Base-by-base conservation (phyloP, 2,113 vertebrate species). In the Microtus oregoni region DNA sequence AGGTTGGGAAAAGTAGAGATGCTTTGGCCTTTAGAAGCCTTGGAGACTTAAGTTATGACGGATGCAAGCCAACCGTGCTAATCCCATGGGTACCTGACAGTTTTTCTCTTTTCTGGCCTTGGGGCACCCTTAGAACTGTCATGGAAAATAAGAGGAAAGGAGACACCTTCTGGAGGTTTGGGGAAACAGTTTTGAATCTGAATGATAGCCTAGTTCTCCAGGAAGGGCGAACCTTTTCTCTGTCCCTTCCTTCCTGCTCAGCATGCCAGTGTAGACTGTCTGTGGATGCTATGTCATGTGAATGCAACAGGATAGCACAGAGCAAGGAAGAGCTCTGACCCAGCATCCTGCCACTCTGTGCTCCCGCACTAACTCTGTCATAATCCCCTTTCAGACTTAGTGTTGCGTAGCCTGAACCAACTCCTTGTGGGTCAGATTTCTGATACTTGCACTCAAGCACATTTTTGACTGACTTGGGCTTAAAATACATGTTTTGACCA, bases 181-280 rank as follows among this genome's bases (percentile, higher is more conserved):
- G 75, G n/a, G 63, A 38, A 96, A 94, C n/a, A 35, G 63, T 67
- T 87, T 85, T 75, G 83, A 67, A 70, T 90, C 70, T 78, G 94
- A 44, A 83, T 79, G 68, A 76, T 79, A 82, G 68, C 1, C 50
- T 12, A 70, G 52, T 32, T 47, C 44, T 5, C 67, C 17, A 3
- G 0, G 5, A 86, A 32, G 38, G 9, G 26, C 38, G 47, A 52
- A n/a, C 1, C 7, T 12, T 63, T n/a, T 15, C 28, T 44, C 17
- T 22, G 6, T 19, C 15, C 44, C n/a, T 47, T 32, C 63, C 3
- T 55, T 32, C 55, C 3, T 58, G 50, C 55, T 67, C 41, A 41
- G 50, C 50, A 14, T 12, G 4, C n/a, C 15, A 6, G 11, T 52
- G 44, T 52, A 70, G 44, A 26, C 85, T 52, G 19, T 38, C 47